Evolutionary conservation across 2,888 invertebrate genomes (phyloP), one percentile per base, ranked within the genome.

Genomic region (Rhaphigaster nebulosa): DNA sequence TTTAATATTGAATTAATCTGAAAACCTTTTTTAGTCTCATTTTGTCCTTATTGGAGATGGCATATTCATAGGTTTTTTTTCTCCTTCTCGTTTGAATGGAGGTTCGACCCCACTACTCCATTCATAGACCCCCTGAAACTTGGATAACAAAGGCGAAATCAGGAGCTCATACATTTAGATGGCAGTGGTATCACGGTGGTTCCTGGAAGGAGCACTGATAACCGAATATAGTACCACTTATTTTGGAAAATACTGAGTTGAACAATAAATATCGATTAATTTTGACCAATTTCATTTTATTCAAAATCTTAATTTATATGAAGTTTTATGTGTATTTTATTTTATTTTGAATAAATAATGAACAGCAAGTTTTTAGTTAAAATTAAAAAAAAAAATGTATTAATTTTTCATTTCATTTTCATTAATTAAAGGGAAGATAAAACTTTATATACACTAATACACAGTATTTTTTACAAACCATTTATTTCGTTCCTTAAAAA

Each of bases 161-260:
- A 41, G 84, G 45, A 84, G 26, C 84, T 84, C 84, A 84, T 84
- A 84, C 84, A 84, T 84, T 84, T 84, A 84, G 84, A 84, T n/a
- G 84, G 26, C 45, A 45, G 34, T 70, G 38, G 20, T 38, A 76
- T 76, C 34, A 20, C 20, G 0, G 70, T 18, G 18, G 2, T 70
- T 70, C 70, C 29, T 34, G 34, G 20, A 0, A 6, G 29, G 12
- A n/a, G 12, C 12, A n/a, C 70, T 38, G 34, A 76, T 76, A 76
- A 38, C 20, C 20, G 70, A 76, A 76, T 76, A 1, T 20, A 38
- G 15, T 38, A 23, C 20, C 38, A 8, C 34, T 34, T 38, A 76
- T 10, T 76, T 38, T 15, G 34, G 34, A 76, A 65, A 6, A 5
- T 10, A 34, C 0, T 13, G 10, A 4, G 20, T 76, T 76, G 0